These are phyloP conservation scores for Cossypha heuglini DNA, from an alignment of 2,797 vertebrate species.

Conservation along the genomic window DNA sequence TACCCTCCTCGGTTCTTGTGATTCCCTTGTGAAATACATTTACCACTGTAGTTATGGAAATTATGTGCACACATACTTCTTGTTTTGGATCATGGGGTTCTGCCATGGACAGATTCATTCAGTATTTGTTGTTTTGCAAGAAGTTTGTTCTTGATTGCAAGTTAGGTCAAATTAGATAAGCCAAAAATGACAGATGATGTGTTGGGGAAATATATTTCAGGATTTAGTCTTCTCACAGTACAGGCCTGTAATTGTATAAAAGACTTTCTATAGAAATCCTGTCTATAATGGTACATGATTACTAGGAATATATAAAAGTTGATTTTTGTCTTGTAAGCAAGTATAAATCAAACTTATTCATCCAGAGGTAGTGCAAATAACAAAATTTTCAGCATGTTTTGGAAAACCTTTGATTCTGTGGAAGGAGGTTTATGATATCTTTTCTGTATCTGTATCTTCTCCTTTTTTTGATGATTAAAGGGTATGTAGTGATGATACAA, in stretches of 20 bases:
- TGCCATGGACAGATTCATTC: neutral
- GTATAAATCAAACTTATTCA: neutral
- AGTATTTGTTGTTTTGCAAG: neutral
- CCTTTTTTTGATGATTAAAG: neutral
- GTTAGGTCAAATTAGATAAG: neutral
- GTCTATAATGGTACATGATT: neutral
- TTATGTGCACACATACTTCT: neutral
- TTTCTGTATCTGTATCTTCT: neutral
- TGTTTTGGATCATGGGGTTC: rapidly evolving
- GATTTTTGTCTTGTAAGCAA: neutral
- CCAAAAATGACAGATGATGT: neutral
- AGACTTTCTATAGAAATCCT: neutral
- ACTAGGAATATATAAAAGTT: neutral
- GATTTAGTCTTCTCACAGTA: neutral
- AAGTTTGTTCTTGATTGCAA: neutral
- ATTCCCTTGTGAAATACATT: neutral
- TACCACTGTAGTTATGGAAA: neutral
- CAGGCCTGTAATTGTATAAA: neutral
- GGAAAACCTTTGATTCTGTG: neutral
- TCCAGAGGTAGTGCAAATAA: neutral
- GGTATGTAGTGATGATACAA: too few relatives aligned
- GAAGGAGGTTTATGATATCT: neutral
- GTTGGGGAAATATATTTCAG: neutral
- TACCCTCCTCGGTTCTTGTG: neutral
- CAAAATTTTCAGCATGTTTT: neutral